These are phyloP conservation scores for Salarias fasciatus DNA, from an alignment of 2,797 vertebrate genomes.

Conservation along the genomic window DNA sequence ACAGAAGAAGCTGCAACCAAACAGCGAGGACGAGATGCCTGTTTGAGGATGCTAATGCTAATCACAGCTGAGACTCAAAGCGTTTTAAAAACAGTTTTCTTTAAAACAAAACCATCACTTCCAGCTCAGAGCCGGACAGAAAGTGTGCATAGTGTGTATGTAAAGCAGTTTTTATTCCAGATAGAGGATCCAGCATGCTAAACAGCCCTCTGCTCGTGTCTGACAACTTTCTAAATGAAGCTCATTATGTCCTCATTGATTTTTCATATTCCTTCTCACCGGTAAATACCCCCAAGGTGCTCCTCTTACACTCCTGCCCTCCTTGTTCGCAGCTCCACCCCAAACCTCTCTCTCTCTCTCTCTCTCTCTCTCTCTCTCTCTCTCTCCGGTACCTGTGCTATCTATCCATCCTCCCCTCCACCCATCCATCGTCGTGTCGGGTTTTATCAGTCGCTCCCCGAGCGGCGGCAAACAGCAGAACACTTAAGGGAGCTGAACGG, in stretches of 20 bases:
- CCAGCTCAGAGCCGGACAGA: no score
- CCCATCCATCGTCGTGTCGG: slow-evolving; percentile 24
- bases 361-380: slow-evolving; percentile 12
- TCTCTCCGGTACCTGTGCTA: slow-evolving; percentile 37
- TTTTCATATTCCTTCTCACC: slow-evolving; percentile 79
- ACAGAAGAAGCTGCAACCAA: no score
- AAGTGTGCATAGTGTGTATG: slow-evolving; percentile 42
- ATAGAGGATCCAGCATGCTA: slow-evolving; percentile 59
- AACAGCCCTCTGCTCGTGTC: slow-evolving; percentile 62
- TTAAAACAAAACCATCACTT: no score
- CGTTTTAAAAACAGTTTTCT: no score
- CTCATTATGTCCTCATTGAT: slow-evolving; percentile 82
- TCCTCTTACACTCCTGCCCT: slow-evolving; percentile 63
- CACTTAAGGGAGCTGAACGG: slow-evolving; percentile 76
- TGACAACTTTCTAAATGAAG: slow-evolving; percentile 81
- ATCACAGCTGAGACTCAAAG: no score
- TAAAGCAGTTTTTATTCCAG: slow-evolving; percentile 46
- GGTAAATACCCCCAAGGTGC: slow-evolving; percentile 81
- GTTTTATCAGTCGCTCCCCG: slow-evolving; percentile 56
- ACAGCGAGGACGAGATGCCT: no score
- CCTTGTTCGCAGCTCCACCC: slow-evolving; percentile 24
- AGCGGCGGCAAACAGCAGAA: slow-evolving; percentile 63
- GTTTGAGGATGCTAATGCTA: no score
- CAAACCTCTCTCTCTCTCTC: not conserved
- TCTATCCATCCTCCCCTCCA: slow-evolving; percentile 46